These are phyloP conservation scores for Mustelus asterias DNA, from an alignment of 2,113 vertebrate species.

Conservation along the genomic window DNA sequence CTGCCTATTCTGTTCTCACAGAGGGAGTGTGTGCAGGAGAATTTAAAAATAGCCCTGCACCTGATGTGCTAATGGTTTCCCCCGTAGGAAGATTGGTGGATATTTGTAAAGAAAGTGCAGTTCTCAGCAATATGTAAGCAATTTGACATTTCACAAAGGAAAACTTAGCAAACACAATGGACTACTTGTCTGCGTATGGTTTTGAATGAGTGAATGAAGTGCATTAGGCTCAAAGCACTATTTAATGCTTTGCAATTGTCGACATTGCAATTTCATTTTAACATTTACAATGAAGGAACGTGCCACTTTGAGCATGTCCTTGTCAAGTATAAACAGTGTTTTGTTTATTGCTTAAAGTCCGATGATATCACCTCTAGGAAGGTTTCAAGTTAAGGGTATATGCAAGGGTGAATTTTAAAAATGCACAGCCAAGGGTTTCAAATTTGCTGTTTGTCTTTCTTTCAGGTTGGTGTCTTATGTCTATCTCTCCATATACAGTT, in stretches of 20 bases:
- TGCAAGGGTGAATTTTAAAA: slow-evolving; percentile 36
- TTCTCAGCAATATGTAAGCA: slow-evolving; percentile 31
- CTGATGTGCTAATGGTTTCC: slow-evolving; percentile 48
- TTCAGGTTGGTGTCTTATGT: slow-evolving; percentile 18
- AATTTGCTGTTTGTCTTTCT: background rate
- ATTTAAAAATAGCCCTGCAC: slow-evolving; percentile 52
- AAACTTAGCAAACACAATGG: slow-evolving; percentile 8
- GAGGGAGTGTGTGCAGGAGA: slow-evolving; percentile 37
- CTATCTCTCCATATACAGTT: background rate
- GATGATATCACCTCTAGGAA: background rate
- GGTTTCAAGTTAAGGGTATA: slow-evolving; percentile 31
- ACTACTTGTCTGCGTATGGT: background rate
- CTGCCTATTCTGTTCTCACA: slow-evolving; percentile 46
- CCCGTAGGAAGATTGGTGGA: slow-evolving; percentile 44
- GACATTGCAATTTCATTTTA: background rate
- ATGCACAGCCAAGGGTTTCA: slow-evolving; percentile 29
- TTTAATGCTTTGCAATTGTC: background rate
- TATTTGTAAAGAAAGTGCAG: slow-evolving; percentile 40
- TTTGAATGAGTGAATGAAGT: background rate
- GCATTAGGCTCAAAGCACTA: background rate
- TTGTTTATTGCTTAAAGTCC: slow-evolving; percentile 31
- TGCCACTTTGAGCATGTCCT: slow-evolving; percentile 25
- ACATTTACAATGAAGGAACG: background rate
- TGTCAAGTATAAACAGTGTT: slow-evolving; percentile 32
- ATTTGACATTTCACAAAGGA: slow-evolving; percentile 14